phyloP scores from a whole-genome alignment of 1,140 invertebrate species.

The Bombus huntii region DNA sequence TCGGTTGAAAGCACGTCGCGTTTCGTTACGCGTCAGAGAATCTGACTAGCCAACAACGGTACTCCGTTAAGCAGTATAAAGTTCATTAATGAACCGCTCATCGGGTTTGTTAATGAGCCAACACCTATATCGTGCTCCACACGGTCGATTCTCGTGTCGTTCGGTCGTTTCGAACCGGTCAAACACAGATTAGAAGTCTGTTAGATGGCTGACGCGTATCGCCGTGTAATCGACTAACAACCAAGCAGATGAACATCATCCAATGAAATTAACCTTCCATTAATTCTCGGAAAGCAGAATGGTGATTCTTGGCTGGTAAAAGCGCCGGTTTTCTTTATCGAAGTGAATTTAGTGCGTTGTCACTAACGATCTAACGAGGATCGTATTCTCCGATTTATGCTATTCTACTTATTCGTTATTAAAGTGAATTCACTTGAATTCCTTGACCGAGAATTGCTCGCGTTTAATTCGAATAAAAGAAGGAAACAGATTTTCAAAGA shows the following conservation, averaged over 20 bases:
- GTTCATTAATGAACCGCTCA: conserved; percentile 44
- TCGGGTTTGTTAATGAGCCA: conserved; percentile 27
- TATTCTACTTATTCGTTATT: no score
- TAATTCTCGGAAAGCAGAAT: neutral
- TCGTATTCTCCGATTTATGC: no score
- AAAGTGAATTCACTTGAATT: neutral
- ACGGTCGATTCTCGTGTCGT: neutral
- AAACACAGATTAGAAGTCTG: conserved; percentile 32
- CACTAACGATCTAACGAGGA: neutral
- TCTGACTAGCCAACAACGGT: conserved; percentile 18
- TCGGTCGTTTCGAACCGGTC: neutral
- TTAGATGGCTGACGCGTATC: neutral
- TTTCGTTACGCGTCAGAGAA: conserved; percentile 1
- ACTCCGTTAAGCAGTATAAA: neutral
- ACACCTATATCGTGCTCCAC: neutral
- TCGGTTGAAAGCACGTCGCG: neutral
- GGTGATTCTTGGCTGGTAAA: neutral
- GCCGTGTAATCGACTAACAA: neutral
- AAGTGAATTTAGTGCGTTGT: neutral
- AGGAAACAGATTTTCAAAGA: neutral
- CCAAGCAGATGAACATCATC: neutral
- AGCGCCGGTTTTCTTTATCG: no score
- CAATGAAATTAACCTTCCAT: neutral
- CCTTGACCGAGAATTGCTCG: neutral
- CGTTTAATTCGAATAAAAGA: neutral